Base-by-base conservation (phyloP, 2,113 vertebrate species). In the Phodopus roborovskii region DNA sequence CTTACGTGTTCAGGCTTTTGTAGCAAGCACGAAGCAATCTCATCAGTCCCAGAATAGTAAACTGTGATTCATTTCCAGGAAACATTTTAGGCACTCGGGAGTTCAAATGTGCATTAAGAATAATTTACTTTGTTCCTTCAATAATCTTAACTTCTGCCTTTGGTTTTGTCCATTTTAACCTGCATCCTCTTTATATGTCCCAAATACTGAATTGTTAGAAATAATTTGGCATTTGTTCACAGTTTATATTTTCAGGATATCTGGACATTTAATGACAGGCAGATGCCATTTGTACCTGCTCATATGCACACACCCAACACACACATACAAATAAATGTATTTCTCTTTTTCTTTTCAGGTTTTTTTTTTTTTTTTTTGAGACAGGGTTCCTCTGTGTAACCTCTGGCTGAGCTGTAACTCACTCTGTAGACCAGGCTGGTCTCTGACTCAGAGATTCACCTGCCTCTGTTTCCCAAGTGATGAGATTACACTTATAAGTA, bases 161-260 rank as follows among this genome's bases (percentile, higher is more conserved):
- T 79, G 30, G 13, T 74, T 95, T 89, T 71, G 24, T 15, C 19
- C 58, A 95, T 53, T 42, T 93, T 91, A 91, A 90, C 83, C 20
- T 91, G 20, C 66, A 30, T 89, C 42, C 16, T 3, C 66, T 56
- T 86, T 93, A 39, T n/a, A 22, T 70, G 15, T 87, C 33, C 58
- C 70, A 94, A 95, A 60, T 39, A 86, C 19, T 82, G 60, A 91
- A 91, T 56, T 70, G 77, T 26, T 96, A 4, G 7, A 60, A 88
- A 88, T 83, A 85, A 95, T 86, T 91, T 73, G 85, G 3, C 53
- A 81, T 92, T 81, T 95, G 36, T 95, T 94, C 33, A 73, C 4
- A 64, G 50, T 82, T 28, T 33, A 94, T 86, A 50, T 86, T 50
- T 70, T 53, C 24, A 87, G 58, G 45, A 39, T 86, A 56, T 66